These are phyloP conservation scores for Nephrotoma appendiculata DNA, from an alignment of 2,888 invertebrate genomes.

Conservation along the genomic window DNA sequence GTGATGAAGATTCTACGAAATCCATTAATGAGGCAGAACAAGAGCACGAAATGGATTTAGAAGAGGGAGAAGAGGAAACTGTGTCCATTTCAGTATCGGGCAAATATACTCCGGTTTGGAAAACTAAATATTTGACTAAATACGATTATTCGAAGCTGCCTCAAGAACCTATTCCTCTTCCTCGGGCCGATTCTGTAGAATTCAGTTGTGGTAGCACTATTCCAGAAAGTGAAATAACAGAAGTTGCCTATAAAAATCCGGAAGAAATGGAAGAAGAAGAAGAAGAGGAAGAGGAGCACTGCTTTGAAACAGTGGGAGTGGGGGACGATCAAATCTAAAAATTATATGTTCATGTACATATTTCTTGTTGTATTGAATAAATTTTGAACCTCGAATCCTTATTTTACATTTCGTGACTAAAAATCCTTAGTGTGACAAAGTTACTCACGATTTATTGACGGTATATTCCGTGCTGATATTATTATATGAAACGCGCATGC, in stretches of 20 bases:
- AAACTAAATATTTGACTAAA: constrained; percentile 48
- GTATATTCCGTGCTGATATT: background rate
- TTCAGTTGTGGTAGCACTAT: constrained; percentile 24
- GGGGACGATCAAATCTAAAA: background rate
- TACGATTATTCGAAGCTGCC: constrained; percentile 56
- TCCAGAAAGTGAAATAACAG: constrained; percentile 12
- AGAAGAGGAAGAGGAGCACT: background rate
- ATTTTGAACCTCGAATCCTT: background rate
- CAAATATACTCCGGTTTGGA: constrained; percentile 43
- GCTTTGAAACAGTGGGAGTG: background rate
- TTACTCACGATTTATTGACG: background rate
- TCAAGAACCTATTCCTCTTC: constrained; percentile 50
- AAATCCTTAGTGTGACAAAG: background rate
- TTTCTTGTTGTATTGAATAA: background rate
- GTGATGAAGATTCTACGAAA: background rate
- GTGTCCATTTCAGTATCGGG: constrained; percentile 17
- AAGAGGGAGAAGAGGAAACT: constrained; percentile 11
- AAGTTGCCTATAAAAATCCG: background rate
- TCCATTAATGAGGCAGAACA: constrained; percentile 9
- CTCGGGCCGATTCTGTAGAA: constrained; percentile 43
- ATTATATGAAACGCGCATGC: background rate
- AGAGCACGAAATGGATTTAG: constrained; percentile 19
- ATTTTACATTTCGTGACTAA: background rate
- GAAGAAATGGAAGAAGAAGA: background rate
- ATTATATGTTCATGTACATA: background rate